These are phyloP conservation scores for Euura lappo DNA, from an alignment of 1,140 invertebrate species.

Conservation along the genomic window DNA sequence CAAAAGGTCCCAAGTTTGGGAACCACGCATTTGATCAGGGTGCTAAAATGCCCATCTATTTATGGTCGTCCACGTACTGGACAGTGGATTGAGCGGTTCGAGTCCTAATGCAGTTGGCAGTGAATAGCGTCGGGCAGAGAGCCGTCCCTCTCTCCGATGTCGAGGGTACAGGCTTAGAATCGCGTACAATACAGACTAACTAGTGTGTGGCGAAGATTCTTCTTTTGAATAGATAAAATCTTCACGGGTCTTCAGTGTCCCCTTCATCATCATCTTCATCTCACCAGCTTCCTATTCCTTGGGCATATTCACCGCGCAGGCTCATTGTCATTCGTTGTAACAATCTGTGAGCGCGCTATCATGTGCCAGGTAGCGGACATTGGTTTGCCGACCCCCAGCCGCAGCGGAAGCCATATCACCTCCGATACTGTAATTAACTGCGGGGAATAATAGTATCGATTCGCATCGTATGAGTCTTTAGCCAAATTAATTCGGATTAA, in stretches of 20 bases:
- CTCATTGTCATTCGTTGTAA: background rate
- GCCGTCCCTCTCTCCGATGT: background rate
- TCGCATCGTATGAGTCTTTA: too few species aligned
- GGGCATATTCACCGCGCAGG: background rate
- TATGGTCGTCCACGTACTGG: background rate
- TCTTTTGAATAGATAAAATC: background rate
- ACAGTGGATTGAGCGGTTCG: background rate
- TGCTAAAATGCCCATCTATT: background rate
- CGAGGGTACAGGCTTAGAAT: background rate
- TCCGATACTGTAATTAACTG: too few species aligned
- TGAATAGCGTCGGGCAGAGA: background rate
- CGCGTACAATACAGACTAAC: background rate
- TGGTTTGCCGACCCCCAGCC: too few species aligned
- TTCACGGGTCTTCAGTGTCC: background rate
- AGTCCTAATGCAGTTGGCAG: background rate
- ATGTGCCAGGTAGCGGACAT: too few species aligned
- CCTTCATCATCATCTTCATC: background rate
- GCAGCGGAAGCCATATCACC: too few species aligned
- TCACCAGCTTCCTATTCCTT: background rate
- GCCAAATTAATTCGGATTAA: too few species aligned
- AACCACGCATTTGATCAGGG: too few species aligned
- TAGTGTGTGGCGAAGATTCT: background rate
- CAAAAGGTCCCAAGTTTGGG: too few species aligned
- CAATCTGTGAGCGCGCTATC: background rate
- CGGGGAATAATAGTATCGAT: too few species aligned